phyloP scores from a whole-genome alignment of 1,140 invertebrate genomes.

The Fopius arisanus region DNA sequence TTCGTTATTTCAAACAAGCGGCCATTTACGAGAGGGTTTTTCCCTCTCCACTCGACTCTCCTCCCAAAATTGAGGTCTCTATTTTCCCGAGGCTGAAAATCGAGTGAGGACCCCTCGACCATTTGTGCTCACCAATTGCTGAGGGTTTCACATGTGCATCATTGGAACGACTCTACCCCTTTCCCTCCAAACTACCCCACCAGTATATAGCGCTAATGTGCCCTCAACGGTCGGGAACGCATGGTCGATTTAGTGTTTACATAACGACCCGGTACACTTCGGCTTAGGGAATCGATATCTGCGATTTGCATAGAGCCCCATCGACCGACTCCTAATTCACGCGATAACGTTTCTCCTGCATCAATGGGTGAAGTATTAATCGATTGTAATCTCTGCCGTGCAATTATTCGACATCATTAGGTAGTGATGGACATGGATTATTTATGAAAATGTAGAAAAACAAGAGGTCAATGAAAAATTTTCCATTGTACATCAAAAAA shows the following conservation, averaged over 20 bases:
- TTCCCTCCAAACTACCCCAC: background rate
- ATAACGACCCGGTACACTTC: constrained; percentile 15
- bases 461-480: too few species aligned
- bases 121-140: background rate
- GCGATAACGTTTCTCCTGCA: background rate
- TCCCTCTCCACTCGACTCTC: background rate
- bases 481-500: too few species aligned
- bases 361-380: constrained; percentile 13
- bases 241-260: constrained; percentile 31
- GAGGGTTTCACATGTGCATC: background rate
- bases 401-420: background rate
- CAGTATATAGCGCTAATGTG: constrained; percentile 10
- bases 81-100: background rate
- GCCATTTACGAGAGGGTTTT: background rate
- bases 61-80: background rate
- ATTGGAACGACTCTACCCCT: background rate
- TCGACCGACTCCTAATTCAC: constrained; percentile 21
- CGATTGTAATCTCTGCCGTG: constrained; percentile 16
- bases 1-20: background rate
- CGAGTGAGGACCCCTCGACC: background rate
- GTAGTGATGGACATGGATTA: background rate
- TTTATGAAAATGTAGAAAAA: background rate
- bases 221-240: constrained; percentile 10
- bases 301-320: constrained; percentile 24
- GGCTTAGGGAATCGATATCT: constrained; percentile 28